Evolutionary conservation across 2,113 vertebrate species (phyloP).

Genomic region (Alethe castanea): DNA sequence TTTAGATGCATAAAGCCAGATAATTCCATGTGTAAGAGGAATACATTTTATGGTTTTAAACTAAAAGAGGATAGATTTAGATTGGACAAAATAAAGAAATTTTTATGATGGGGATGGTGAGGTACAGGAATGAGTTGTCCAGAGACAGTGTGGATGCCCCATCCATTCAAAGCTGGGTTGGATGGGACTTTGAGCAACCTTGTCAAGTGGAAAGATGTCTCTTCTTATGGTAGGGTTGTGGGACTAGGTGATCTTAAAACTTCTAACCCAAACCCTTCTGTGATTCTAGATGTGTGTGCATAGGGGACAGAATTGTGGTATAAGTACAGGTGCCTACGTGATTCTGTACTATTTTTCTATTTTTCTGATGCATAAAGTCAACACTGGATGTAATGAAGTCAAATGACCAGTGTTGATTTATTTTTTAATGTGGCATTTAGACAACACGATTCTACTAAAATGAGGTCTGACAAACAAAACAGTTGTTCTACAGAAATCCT

Average conservation of each 20-base stretch:
- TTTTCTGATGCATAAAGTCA: background rate
- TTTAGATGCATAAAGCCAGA: background rate
- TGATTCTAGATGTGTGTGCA: background rate
- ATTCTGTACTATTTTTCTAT: background rate
- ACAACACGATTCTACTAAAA: background rate
- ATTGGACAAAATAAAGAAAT: background rate
- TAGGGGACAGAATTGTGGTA: rapidly evolving
- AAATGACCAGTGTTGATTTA: background rate
- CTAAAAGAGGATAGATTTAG: background rate
- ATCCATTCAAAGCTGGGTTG: background rate
- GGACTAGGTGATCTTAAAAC: background rate
- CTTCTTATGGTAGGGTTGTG: background rate
- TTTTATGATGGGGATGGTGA: background rate
- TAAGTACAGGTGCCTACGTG: background rate
- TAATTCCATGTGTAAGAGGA: background rate
- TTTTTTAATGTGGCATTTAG: background rate
- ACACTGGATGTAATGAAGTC: background rate
- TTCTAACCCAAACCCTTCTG: background rate
- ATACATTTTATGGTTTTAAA: background rate
- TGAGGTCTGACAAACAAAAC: background rate
- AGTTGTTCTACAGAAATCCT: background rate
- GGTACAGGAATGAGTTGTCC: background rate
- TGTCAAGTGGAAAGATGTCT: background rate
- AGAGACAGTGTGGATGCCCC: too few relatives aligned
- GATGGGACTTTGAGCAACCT: background rate